Base-by-base conservation (phyloP, 2,797 vertebrate genomes). In the Rhincodon typus region DNA sequence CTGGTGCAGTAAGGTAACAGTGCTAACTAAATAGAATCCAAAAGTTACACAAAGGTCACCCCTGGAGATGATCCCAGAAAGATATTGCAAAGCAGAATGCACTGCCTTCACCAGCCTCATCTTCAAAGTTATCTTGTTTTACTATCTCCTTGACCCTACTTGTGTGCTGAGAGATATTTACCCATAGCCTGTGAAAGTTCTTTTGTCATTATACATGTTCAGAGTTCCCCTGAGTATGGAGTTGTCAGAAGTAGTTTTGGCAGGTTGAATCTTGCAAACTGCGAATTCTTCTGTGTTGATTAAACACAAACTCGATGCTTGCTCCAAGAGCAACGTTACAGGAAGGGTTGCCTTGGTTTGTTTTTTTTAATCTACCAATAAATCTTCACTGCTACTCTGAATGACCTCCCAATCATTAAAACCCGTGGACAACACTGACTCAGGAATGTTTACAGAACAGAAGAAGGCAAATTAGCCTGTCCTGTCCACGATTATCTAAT, bases 91-190 rank as follows among this genome's bases (percentile, higher is more conserved):
- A 50, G 69, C 94, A 77, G 94, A 95, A 57, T 57, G 34, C 70
- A 50, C 94, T 53, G 94, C 69, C 4, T 95, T 77, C 46, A n/a
- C 70, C 94, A 50, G 70, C 70, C 77, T 74, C 53, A n/a, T 30
- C 46, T 77, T 95, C 70, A 95, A 70, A 95, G 57, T 95, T 95
- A 53, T 53, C 94, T 77, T 95, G 94, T 95, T 77, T 77, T 74
- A 77, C 42, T 57, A 12, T 70, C 46, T 95, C 72, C 50, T 21
- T 95, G 70, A 19, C 53, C 57, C 34, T 53, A 53, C 94, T 17
- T 95, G 46, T 57, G 21, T 77, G 70, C 70, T 53, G 30, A n/a
- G 50, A 95, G 70, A 53, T n/a, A 74, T 74, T 95, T 95, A 72
- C 70, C 25, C 38, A 21, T 30, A 70, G 93, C n/a, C 70, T 95